phyloP scores from a whole-genome alignment of 1,140 invertebrate species.

The Drosophila carrolli region DNA sequence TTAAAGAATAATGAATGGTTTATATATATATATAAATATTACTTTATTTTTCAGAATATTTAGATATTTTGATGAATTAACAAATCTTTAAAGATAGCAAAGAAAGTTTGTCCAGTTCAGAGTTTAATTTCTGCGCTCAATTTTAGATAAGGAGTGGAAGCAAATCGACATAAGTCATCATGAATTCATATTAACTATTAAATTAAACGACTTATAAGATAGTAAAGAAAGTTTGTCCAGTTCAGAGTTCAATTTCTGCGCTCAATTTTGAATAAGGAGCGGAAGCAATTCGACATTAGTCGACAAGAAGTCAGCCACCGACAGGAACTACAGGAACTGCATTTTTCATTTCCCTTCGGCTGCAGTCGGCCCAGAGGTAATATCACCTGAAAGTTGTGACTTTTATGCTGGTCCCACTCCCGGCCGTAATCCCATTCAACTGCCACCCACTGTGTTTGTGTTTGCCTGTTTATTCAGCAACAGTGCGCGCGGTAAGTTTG shows the following conservation, averaged over 20 bases:
- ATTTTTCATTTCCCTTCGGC: slow-evolving; percentile 58
- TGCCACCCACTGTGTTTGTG: slow-evolving; percentile 35
- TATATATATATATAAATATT: no score
- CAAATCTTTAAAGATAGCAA: no score
- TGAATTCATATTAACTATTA: no score
- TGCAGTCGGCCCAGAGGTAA: slow-evolving; percentile 27
- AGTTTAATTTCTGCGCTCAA: no score
- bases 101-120: no score
- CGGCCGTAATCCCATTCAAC: slow-evolving; percentile 19
- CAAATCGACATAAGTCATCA: slow-evolving; percentile 34
- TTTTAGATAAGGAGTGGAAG: slow-evolving; percentile 1
- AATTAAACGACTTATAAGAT: no score
- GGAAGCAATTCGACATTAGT: slow-evolving; percentile 42
- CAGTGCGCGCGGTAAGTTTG: slow-evolving; percentile 65
- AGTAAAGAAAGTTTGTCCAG: no score
- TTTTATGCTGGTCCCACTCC: slow-evolving; percentile 33
- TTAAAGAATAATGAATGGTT: background rate
- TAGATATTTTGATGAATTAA: no score
- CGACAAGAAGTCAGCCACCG: slow-evolving; percentile 35
- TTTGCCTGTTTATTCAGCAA: slow-evolving; percentile 67
- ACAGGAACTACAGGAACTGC: slow-evolving; percentile 32
- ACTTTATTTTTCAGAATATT: no score
- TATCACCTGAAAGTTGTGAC: slow-evolving; percentile 55
- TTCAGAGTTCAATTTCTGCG: background rate
- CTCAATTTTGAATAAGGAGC: slow-evolving; percentile 10